Conservation (phyloP, 2,113 vertebrate species). For the Lepus americanus region DNA sequence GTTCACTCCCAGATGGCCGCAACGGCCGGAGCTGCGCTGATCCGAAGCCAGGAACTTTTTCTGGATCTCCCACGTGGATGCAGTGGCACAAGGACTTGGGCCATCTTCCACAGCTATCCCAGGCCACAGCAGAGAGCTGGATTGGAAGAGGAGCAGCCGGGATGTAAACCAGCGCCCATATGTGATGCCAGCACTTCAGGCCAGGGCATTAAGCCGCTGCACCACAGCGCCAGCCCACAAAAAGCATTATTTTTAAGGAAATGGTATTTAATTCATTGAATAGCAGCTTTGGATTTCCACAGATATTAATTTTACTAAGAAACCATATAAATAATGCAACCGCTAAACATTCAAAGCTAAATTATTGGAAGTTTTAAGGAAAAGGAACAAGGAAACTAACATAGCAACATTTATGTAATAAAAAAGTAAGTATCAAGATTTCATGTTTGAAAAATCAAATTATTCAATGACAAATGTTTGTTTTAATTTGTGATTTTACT, state of each 20-base stretch:
- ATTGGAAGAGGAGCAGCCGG: no score
- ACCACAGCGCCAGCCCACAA: no score
- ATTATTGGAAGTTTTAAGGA: slow-evolving; percentile 1
- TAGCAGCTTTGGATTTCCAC: not conserved
- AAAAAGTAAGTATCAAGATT: slow-evolving; percentile 15
- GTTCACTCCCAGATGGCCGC: no score
- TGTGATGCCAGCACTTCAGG: no score
- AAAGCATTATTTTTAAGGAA: not conserved
- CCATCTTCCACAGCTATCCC: no score
- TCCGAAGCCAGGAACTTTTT: no score
- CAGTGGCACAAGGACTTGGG: no score
- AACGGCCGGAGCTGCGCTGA: no score
- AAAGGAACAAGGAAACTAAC: not conserved
- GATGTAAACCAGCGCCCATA: no score
- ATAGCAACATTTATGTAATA: not conserved
- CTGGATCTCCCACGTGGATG: no score
- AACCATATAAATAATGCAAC: not conserved
- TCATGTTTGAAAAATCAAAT: slow-evolving; percentile 22
- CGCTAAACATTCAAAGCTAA: slow-evolving; percentile 14
- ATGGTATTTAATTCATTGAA: slow-evolving; percentile 16
- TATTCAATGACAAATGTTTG: slow-evolving; percentile 12
- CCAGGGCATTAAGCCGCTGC: no score
- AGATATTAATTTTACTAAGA: not conserved
- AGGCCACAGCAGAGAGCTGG: no score
- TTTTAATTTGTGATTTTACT: slow-evolving; percentile 41